These are phyloP conservation scores for Mythimna impura DNA, from an alignment of 2,888 invertebrate genomes.

Conservation along the genomic window DNA sequence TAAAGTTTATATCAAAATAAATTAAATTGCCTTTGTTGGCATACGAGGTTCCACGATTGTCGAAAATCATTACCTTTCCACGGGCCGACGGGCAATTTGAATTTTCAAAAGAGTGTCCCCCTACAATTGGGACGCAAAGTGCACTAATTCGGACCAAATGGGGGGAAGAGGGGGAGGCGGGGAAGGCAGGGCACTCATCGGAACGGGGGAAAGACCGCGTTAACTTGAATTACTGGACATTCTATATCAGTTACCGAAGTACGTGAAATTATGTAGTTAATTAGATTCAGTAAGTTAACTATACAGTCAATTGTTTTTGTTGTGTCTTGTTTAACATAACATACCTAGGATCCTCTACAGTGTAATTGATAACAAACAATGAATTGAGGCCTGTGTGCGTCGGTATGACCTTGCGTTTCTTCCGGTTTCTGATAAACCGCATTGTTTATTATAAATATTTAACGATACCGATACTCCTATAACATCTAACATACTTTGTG, in stretches of 20 bases:
- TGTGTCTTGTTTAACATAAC: neutral
- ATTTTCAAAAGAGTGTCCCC: conserved; percentile 59
- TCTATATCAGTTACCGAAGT: conserved; percentile 42
- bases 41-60: conserved; percentile 37
- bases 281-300: conserved; percentile 14
- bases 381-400: neutral
- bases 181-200: conserved; percentile 56
- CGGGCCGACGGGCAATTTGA: conserved; percentile 58
- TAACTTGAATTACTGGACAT: conserved; percentile 71
- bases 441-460: neutral
- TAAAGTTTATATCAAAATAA: conserved; percentile 50
- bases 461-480: neutral
- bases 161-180: conserved; percentile 12
- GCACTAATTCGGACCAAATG: conserved; percentile 72
- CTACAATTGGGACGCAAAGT: conserved; percentile 64
- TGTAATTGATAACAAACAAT: neutral
- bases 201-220: conserved; percentile 71
- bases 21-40: conserved; percentile 48
- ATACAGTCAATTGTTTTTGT: neutral
- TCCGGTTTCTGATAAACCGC: conserved; percentile 3
- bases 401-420: conserved; percentile 1
- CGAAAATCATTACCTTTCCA: conserved; percentile 55
- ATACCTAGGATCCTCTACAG: neutral
- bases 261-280: conserved; percentile 4
- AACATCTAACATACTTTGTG: neutral